A percentile compares a stretch with the other conserved stretches of the same genome.
Conservation (phyloP, 2,888 invertebrate genomes). For the Yponomeuta plumbellus region DNA sequence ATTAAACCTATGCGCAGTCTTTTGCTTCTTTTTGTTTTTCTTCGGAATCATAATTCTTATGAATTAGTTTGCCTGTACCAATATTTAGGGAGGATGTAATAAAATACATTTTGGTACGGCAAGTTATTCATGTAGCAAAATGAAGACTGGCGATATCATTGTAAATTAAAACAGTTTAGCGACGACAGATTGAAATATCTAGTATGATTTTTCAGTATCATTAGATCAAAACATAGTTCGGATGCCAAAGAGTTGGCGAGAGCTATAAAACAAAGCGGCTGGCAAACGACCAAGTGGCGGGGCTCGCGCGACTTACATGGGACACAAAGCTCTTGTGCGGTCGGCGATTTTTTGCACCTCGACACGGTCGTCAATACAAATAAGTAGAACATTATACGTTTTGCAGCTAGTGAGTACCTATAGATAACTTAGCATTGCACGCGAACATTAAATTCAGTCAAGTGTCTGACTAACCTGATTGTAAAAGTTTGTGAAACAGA, state of each 20-base stretch:
- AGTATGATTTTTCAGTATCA: slow-evolving; percentile 61
- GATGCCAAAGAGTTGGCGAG: slow-evolving; percentile 69
- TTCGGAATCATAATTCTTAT: neutral
- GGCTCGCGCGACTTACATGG: slow-evolving; percentile 48
- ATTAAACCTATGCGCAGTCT: neutral
- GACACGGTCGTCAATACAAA: neutral
- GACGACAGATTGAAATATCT: slow-evolving; percentile 60
- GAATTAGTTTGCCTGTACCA: neutral
- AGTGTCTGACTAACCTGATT: too few relatives aligned
- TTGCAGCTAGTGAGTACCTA: too few relatives aligned
- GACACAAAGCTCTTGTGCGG: slow-evolving; percentile 34
- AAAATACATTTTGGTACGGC: neutral
- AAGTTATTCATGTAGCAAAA: slow-evolving; percentile 8
- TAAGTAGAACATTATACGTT: too few relatives aligned
- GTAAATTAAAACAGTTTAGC: slow-evolving; percentile 27
- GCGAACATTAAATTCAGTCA: too few relatives aligned
- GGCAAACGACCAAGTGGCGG: slow-evolving; percentile 67
- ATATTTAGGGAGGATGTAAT: neutral
- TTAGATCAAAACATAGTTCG: slow-evolving; percentile 69
- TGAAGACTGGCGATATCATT: slow-evolving; percentile 4
- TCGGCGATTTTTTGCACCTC: neutral
- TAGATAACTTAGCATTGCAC: too few relatives aligned
- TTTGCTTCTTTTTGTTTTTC: neutral
- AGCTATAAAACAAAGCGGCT: slow-evolving; percentile 68
- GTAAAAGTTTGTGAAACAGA: too few relatives aligned